These are phyloP conservation scores for Hemibagrus guttatus DNA, from an alignment of 2,797 vertebrate genomes.

Conservation along the genomic window DNA sequence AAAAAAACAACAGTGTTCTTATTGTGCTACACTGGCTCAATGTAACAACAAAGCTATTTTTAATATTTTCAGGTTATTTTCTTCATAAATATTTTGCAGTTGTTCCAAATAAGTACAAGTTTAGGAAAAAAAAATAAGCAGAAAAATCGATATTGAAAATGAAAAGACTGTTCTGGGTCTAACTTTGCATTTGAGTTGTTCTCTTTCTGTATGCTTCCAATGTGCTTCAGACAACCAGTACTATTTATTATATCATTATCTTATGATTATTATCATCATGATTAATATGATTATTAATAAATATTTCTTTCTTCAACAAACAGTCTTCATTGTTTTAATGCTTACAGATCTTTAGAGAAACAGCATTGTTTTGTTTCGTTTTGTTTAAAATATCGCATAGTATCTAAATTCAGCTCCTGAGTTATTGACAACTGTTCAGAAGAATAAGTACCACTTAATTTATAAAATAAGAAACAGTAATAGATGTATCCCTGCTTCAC, in stretches of 20 bases:
- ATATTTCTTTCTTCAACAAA: constrained; percentile 91
- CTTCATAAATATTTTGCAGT: constrained; percentile 59
- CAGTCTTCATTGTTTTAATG: constrained; percentile 24
- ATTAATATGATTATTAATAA: constrained; percentile 88
- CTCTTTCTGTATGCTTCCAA: constrained; percentile 85
- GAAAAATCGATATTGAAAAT: constrained; percentile 58
- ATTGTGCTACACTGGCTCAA: constrained; percentile 76
- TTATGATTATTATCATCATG: constrained; percentile 75
- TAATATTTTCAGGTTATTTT: constrained; percentile 54
- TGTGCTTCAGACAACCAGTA: constrained; percentile 86
- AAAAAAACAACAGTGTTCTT: constrained; percentile 61
- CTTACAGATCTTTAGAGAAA: not conserved
- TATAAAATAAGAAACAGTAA: not conserved
- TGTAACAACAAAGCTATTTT: constrained; percentile 62
- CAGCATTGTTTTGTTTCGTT: no score
- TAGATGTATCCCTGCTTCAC: not conserved
- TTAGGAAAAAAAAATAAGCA: constrained; percentile 45
- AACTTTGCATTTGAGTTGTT: constrained; percentile 67
- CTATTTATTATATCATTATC: constrained; percentile 79
- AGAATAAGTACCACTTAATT: not conserved
- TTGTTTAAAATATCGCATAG: not conserved
- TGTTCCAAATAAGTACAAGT: constrained; percentile 63
- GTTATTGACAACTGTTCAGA: not conserved
- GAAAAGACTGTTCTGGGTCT: constrained; percentile 64
- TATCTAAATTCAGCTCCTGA: not conserved